Base-by-base conservation (phyloP, 2,888 invertebrate genomes). In the Diarsia rubi region DNA sequence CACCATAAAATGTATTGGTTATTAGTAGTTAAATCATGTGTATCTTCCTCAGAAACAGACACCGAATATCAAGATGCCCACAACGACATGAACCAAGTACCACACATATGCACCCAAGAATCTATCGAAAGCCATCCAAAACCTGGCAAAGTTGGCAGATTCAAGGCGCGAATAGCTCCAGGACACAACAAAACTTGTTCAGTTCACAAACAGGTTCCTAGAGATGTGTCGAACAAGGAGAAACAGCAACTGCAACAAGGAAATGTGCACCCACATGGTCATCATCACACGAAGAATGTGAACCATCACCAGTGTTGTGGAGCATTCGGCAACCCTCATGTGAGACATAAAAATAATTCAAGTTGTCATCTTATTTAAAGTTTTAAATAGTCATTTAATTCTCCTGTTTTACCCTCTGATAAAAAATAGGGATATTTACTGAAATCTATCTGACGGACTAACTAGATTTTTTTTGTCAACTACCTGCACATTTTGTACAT, bases 281-380 rank as follows among this genome's bases (percentile, higher is more conserved):
- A 96, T 73, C 95, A 94, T 72, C 96, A 96, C 77, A 92, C 94
- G 21, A 96, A 96, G 84, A 96, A 96, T 64, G 93, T 93, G 0
- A 96, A 96, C 72, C 96, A 96, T 72, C 96, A 96, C 75, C 96
- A 96, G 69, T 97, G 97, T 73, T 97, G 97, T 82, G 96, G 97
- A 0, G 96, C 96, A 0, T 97, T 96, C 66, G 96, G 96, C 0
- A 96, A 96, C 79, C 96, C 96, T 1, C 95, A 97, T 24, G 95
- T 96, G 0, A 91, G 95, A 79, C 95, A 96, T 85, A 97, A 96
- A 94, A 93, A 89, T 86, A 94, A 92, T 86, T 93, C 95, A 8
- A 94, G 92, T 82, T 96, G 96, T 92, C 92, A 89, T 80, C 90
- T 96, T 69, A 94, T 96, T 88, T 96, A 95, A 91, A 74, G 24